Percentiles rank a stretch among this genome's conserved stretches.
Evolutionary conservation across 2,797 vertebrate genomes (phyloP).

Genomic region (Coregonus suidteri): DNA sequence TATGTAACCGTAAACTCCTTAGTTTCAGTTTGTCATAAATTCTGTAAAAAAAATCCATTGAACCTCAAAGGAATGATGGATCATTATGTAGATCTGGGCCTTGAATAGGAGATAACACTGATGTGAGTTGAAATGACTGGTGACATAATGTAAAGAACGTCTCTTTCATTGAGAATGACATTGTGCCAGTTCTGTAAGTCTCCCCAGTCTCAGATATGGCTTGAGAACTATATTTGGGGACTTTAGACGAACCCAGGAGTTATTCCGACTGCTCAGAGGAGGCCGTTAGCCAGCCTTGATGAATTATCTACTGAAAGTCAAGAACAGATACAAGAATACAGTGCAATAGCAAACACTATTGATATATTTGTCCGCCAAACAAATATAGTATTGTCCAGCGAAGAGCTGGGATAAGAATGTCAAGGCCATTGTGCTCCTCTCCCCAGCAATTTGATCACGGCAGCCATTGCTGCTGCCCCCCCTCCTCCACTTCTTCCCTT

Average conservation of each 20-base stretch:
- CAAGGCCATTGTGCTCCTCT: constrained; percentile 14
- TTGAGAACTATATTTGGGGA: not conserved
- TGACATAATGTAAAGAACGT: not conserved
- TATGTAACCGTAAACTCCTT: not conserved
- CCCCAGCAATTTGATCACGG: constrained; percentile 28
- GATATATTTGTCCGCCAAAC: not conserved
- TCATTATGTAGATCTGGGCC: not conserved
- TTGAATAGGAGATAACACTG: not conserved
- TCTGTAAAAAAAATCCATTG: not conserved
- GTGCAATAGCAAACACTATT: not conserved
- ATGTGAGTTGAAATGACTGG: not conserved
- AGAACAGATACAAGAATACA: not conserved
- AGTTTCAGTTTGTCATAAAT: not conserved
- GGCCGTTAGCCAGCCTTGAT: not conserved
- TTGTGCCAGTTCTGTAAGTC: not conserved
- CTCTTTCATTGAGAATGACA: not conserved
- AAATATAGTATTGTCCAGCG: not conserved
- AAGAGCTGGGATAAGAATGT: constrained; percentile 13
- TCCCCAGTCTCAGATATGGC: not conserved
- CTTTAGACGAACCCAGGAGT: not conserved
- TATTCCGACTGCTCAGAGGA: not conserved
- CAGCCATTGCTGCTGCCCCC: constrained; percentile 12
- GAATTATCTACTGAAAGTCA: not conserved
- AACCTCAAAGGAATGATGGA: not conserved
- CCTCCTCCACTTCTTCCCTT: not conserved